These are phyloP conservation scores for Mirounga angustirostris DNA, from an alignment of 2,113 vertebrate species.

Conservation along the genomic window DNA sequence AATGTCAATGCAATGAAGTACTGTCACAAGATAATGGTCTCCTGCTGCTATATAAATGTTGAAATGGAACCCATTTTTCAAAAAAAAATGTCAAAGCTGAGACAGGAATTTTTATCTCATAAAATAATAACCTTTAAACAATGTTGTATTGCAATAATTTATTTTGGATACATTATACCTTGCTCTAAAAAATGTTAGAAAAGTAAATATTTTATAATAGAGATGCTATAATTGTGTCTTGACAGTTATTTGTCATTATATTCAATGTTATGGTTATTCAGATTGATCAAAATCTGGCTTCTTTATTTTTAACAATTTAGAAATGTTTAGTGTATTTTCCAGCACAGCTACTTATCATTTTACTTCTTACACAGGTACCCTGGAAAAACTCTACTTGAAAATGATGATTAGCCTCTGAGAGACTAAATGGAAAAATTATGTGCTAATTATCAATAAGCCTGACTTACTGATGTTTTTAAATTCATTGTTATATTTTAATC, in stretches of 20 bases:
- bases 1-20: conserved; percentile 68
- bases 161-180: not conserved
- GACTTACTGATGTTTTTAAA: not conserved
- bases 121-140: conserved; percentile 63
- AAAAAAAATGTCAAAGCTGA: conserved; percentile 73
- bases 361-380: not conserved
- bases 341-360: not conserved
- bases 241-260: not conserved
- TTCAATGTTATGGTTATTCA: not conserved
- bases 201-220: conserved; percentile 9
- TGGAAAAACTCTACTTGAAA: not conserved
- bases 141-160: not conserved
- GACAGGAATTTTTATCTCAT: conserved; percentile 44
- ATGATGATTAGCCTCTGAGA: not conserved
- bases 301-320: not conserved
- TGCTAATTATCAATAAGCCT: not conserved
- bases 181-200: conserved; percentile 36
- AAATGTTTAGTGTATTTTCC: not conserved
- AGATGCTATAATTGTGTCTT: not conserved
- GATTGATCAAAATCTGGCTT: not conserved
- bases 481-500: not conserved
- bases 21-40: conserved; percentile 57
- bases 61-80: conserved; percentile 42
- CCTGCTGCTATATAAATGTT: conserved; percentile 62
- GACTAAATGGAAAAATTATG: not conserved